Evolutionary conservation across 2,888 invertebrate species (phyloP), one percentile per base, ranked within the genome.

Genomic region (Drosophila borborema): DNA sequence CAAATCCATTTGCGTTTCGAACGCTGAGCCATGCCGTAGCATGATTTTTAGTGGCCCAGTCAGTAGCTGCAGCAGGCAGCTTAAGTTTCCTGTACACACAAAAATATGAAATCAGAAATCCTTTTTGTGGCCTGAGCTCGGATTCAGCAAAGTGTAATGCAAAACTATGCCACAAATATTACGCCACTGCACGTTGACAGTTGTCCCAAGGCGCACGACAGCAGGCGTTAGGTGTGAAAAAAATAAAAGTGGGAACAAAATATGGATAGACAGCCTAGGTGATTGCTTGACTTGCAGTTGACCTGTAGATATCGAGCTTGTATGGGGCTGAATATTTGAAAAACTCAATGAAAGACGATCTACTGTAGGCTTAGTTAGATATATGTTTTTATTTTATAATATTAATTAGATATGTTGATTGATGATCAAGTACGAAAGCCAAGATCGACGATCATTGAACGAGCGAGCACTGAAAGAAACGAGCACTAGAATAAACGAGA

Each of bases 101-200:
- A 62, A 61, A 70, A 65, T 70, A 61, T 65, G 54, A 74, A 70
- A 76, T 80, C 79, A 73, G 65, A 79, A 80, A 65, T 77, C 54
- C 53, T 55, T 60, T 70, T 74, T 82, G 75, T 41, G 66, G 64
- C 28, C 49, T 55, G 23, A 34, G 48, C 46, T 68, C 58, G 61
- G 41, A 58, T 55, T 6, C 61, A 12, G 40, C 55, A 59, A 64
- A 73, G 61, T 69, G 54, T 58, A 72, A 64, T 70, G 53, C 74
- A 54, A 73, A 79, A 78, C 69, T 64, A 48, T 69, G 70, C 66
- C 75, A 64, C 72, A 80, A 67, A 80, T 65, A 67, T 67, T 75
- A 64, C 54, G 71, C 46, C 51, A n/a, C 43, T 55, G 56, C 63
- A 74, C 64, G 74, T 65, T 72, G 71, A 77, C 72, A 73, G 68